These are phyloP conservation scores for Clinocottus analis DNA, from an alignment of 2,113 vertebrate genomes.

Conservation along the genomic window DNA sequence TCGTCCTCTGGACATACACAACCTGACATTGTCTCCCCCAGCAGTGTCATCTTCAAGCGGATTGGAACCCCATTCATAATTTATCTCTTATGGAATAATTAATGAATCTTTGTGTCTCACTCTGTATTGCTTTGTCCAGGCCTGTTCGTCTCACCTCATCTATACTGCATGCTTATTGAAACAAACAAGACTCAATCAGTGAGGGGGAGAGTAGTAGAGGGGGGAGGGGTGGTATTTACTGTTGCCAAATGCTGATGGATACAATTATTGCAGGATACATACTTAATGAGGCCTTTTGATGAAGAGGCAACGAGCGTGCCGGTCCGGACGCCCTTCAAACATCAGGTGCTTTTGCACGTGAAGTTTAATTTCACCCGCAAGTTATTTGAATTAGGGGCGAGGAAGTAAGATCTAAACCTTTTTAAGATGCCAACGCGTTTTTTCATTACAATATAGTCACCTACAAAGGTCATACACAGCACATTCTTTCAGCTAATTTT, in stretches of 20 bases:
- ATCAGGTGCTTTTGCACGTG: slow-evolving; percentile 13
- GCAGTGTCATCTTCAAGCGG: slow-evolving; percentile 54
- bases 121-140: slow-evolving; percentile 51
- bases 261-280: slow-evolving; percentile 64
- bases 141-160: slow-evolving; percentile 62
- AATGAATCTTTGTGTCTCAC: slow-evolving; percentile 65
- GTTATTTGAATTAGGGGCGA: neutral
- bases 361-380: neutral
- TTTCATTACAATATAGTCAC: slow-evolving; percentile 3
- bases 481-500: neutral
- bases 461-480: neutral
- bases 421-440: neutral
- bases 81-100: slow-evolving; percentile 72
- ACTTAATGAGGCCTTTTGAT: slow-evolving; percentile 62
- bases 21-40: slow-evolving; percentile 27
- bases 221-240: too few relatives aligned
- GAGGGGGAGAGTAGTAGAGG: too few relatives aligned
- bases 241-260: slow-evolving; percentile 56
- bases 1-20: slow-evolving; percentile 34
- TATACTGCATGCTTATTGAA: slow-evolving; percentile 67
- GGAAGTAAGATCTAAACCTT: neutral
- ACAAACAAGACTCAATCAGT: slow-evolving; percentile 61
- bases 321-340: slow-evolving; percentile 26
- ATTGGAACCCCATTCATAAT: slow-evolving; percentile 66
- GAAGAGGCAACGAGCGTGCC: slow-evolving; percentile 19